Base-by-base conservation (phyloP, 2,888 invertebrate genomes). In the Pseudanteris insignis region DNA sequence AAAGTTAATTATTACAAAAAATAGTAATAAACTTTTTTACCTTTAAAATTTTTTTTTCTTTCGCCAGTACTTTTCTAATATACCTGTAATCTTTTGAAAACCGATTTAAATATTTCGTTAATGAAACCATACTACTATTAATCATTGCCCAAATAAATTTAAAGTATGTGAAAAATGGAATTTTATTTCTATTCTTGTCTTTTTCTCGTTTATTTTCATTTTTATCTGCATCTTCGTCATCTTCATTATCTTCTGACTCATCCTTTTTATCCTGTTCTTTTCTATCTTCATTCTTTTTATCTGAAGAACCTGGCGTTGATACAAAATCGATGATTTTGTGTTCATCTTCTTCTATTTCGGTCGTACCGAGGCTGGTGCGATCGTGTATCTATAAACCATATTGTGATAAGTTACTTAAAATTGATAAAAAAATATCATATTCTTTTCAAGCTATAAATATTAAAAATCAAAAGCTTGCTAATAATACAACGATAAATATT, bases 41-140 rank as follows among this genome's bases (percentile, higher is more conserved):
- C 86, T 95, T 96, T 1, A 96, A 81, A 48, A 86, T 82, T 79
- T 89, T 91, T 82, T 96, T 96, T 77, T 99, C 98, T 59, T 89
- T 86, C 0, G 90, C 88, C 46, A 99, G 84, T 15, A 94, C 91
- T 67, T 89, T 88, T 13, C 96, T 91, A 0, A 99, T 94, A 77
- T 95, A 96, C 74, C 98, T 87, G 81, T 97, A 97, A 80, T 98
- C 96, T 46, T 91, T 86, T 0, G 98, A 98, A 71, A 92, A 89
- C 70, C 86, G 86, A 83, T 97, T 94, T 51, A 97, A 83, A 69
- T 90, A 87, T 46, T 86, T 86, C 1, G 94, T 95, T 41, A 92
- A 74, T 12, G 93, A 91, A 43, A 94, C 89, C 78, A 96, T 85
- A 3, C 87, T 77, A 70, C 93, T 92, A 65, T 88, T 88, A 47